Conservation (phyloP, 1,140 invertebrate species). For the Ganaspis sp. region DNA sequence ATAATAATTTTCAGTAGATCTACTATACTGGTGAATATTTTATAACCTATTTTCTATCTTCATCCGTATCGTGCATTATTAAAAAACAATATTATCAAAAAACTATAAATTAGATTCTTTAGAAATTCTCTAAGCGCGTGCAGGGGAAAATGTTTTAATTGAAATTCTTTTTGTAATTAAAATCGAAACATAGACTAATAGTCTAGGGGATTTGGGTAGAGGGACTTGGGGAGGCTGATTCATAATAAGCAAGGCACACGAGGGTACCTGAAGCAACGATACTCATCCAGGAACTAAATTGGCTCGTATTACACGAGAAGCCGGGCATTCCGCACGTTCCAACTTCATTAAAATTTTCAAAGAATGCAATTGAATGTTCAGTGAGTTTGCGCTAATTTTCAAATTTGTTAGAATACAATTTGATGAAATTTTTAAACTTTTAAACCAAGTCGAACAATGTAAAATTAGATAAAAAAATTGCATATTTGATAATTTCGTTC, state of each 20-base stretch:
- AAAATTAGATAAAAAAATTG: too few relatives aligned
- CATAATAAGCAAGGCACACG: conserved; percentile 16
- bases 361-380: conserved; percentile 9
- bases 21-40: too few relatives aligned
- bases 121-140: too few relatives aligned
- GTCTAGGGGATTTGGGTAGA: neutral
- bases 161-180: neutral
- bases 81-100: too few relatives aligned
- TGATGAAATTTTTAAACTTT: neutral
- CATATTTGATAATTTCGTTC: too few relatives aligned
- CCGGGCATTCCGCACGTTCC: conserved; percentile 9
- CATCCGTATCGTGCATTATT: too few relatives aligned
- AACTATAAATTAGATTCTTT: too few relatives aligned
- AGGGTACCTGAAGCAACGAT: neutral
- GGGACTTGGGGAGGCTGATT: neutral
- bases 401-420: neutral
- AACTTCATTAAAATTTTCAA: conserved; percentile 18
- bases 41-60: too few relatives aligned
- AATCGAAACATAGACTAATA: neutral
- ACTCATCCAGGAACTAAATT: conserved; percentile 2
- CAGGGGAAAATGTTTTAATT: neutral
- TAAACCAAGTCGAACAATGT: too few relatives aligned
- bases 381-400: neutral
- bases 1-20: too few relatives aligned
- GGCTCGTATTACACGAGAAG: conserved; percentile 3